phyloP scores from a whole-genome alignment of 2,113 vertebrate genomes.

The Laticauda colubrina region DNA sequence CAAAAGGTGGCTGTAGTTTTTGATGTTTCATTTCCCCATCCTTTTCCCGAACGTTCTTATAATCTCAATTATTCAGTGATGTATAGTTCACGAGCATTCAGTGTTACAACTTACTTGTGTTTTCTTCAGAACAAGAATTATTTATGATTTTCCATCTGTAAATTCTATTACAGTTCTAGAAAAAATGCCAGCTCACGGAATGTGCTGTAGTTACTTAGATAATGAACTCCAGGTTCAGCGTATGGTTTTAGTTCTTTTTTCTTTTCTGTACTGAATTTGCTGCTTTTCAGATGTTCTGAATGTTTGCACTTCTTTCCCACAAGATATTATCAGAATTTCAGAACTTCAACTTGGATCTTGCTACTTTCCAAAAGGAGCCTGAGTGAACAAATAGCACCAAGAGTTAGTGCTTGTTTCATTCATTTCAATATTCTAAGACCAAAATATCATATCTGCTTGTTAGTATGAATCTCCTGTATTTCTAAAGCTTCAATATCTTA shows the following conservation, averaged over 20 bases:
- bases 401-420: not conserved
- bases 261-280: not conserved
- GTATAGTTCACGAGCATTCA: constrained; percentile 66
- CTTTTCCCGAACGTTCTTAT: constrained; percentile 54
- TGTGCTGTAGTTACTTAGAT: constrained; percentile 40
- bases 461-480: not conserved
- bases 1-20: constrained; percentile 64
- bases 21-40: constrained; percentile 40
- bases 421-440: not conserved
- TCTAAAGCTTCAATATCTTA: not conserved
- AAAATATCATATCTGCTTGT: not conserved
- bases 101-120: constrained; percentile 58
- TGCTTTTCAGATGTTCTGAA: not conserved
- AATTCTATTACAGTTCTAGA: constrained; percentile 49
- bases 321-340: not conserved
- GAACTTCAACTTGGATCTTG: not conserved
- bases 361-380: not conserved
- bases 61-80: constrained; percentile 68
- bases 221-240: constrained; percentile 35
- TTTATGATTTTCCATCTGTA: constrained; percentile 21
- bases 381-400: not conserved
- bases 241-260: constrained; percentile 20
- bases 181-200: constrained; percentile 36
- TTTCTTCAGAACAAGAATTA: constrained; percentile 68
- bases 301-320: not conserved